These are phyloP conservation scores for Globodera rostochiensis DNA, from an alignment of 1,140 invertebrate species.

Conservation along the genomic window DNA sequence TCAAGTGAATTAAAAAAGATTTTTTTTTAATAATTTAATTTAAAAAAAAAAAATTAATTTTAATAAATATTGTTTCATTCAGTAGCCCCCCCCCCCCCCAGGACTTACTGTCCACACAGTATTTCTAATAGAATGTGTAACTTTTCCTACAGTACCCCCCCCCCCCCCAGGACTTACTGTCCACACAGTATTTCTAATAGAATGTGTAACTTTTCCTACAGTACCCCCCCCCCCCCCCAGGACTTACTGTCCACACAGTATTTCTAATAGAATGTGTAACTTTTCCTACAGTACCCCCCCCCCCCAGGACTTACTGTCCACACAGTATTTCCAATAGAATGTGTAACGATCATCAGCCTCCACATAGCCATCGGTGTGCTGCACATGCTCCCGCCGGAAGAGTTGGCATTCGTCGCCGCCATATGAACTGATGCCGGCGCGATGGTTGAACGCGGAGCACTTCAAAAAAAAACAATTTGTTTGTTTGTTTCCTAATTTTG, in stretches of 20 bases:
- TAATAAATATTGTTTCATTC: no score
- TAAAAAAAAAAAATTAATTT: no score
- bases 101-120: no score
- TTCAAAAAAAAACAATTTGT: conserved; percentile 26
- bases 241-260: conserved; percentile 12
- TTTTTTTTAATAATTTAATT: no score
- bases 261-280: no score
- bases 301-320: conserved; percentile 49
- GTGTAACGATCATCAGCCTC: conserved; percentile 65
- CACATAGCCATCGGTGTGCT: conserved; percentile 63
- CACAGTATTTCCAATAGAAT: conserved; percentile 66
- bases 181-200: conserved; percentile 65
- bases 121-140: no score
- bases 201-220: conserved; percentile 56
- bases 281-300: not conserved
- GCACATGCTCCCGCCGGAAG: conserved; percentile 58
- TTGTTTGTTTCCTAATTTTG: conserved; percentile 20
- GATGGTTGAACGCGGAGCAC: conserved; percentile 64
- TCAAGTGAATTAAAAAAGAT: no score
- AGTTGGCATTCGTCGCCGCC: conserved; percentile 55
- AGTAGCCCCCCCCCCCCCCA: no score
- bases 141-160: not conserved
- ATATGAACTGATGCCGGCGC: conserved; percentile 47
- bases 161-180: conserved; percentile 41
- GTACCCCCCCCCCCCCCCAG: not conserved